Percentiles rank a stretch among this genome's conserved stretches.
phyloP scores from a whole-genome alignment of 2,797 vertebrate species.

The Leuciscus waleckii region DNA sequence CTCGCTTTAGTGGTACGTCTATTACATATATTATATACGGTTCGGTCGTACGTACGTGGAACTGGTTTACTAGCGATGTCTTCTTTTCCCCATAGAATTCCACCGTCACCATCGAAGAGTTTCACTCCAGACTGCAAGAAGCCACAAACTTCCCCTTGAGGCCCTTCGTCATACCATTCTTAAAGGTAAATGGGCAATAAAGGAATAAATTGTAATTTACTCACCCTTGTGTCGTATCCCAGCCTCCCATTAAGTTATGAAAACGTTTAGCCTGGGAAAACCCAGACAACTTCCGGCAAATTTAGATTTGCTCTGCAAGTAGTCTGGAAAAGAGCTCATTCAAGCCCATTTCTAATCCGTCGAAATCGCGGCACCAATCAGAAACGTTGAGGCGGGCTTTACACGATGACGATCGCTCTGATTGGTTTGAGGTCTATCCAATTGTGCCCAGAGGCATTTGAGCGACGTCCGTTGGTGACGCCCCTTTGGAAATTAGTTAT shows the following conservation, averaged over 20 bases:
- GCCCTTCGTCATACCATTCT: constrained; percentile 96
- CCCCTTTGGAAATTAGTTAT: no score
- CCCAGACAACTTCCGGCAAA: no score
- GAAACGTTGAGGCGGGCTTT: no score
- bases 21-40: neutral
- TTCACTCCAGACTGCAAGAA: constrained; percentile 96
- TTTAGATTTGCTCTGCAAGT: no score
- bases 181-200: constrained; percentile 84
- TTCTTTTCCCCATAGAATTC: constrained; percentile 86
- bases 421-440: no score
- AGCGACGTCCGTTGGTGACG: no score
- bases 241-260: neutral
- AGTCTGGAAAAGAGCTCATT: no score
- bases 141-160: constrained; percentile 97
- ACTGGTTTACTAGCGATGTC: constrained; percentile 22
- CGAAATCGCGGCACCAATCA: no score
- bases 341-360: no score
- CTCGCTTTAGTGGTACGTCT: constrained; percentile 91
- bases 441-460: no score
- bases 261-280: no score
- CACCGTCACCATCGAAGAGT: constrained; percentile 97
- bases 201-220: neutral
- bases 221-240: neutral
- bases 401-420: no score
- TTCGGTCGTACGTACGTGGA: neutral